Percentiles rank a stretch among this genome's conserved stretches.
These are phyloP conservation scores for Dryas iulia DNA, from an alignment of 1,140 invertebrate species.

Conservation along the genomic window DNA sequence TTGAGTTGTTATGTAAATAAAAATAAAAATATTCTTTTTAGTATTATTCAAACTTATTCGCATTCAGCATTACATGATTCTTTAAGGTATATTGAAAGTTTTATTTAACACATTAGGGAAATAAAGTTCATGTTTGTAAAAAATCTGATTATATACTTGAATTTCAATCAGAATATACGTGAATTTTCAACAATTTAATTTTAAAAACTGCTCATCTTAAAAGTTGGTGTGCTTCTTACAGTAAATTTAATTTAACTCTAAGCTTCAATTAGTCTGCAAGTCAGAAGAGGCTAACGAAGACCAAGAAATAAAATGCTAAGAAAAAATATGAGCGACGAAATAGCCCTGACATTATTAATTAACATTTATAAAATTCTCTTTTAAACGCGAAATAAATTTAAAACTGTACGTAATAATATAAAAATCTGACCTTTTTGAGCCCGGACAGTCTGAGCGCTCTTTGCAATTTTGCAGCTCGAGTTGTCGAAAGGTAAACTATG, in stretches of 20 bases:
- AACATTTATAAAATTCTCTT: constrained; percentile 17
- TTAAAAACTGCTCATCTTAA: neutral
- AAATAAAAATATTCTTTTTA: neutral
- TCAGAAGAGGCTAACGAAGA: constrained; percentile 18
- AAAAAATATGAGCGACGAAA: constrained; percentile 8
- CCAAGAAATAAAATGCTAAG: constrained; percentile 8
- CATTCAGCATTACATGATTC: neutral
- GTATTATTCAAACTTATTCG: neutral
- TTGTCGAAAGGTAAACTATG: constrained; percentile 70
- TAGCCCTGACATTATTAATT: constrained; percentile 16
- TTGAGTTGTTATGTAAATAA: neutral
- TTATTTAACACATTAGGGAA: too few species aligned
- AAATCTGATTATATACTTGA: neutral
- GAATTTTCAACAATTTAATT: neutral
- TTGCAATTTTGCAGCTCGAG: constrained; percentile 62
- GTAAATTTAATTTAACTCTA: constrained; percentile 14
- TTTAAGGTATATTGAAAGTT: too few species aligned
- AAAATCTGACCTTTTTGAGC: constrained; percentile 64
- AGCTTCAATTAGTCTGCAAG: constrained; percentile 19
- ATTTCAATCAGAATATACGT: neutral
- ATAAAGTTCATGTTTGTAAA: too few species aligned
- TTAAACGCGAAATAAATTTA: neutral
- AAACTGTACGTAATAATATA: constrained; percentile 14
- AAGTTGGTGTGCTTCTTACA: neutral
- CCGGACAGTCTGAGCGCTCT: constrained; percentile 59